Evolutionary conservation across 2,888 invertebrate genomes (phyloP).

Genomic region (Oscheius sp.): DNA sequence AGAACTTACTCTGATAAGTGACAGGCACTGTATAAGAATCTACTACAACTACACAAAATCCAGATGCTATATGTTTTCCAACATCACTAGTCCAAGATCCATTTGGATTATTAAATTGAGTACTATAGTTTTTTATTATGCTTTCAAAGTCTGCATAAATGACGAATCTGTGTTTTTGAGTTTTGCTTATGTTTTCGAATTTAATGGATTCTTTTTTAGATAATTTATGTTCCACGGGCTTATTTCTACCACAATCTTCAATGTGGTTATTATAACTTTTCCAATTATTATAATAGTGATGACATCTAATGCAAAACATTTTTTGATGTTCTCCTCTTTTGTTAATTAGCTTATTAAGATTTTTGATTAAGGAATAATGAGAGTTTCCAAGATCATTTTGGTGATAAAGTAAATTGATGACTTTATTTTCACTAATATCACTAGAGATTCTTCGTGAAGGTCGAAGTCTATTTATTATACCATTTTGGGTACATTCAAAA

Average conservation of each 20-base stretch:
- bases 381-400: conserved; percentile 35
- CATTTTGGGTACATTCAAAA: conserved; percentile 34
- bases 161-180: conserved; percentile 48
- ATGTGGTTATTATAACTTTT: conserved; percentile 41
- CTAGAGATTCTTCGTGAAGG: conserved; percentile 30
- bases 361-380: conserved; percentile 45
- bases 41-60: conserved; percentile 41
- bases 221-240: conserved; percentile 36
- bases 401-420: conserved; percentile 41
- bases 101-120: conserved; percentile 25
- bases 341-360: conserved; percentile 36
- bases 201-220: conserved; percentile 35
- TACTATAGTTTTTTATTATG: conserved; percentile 34
- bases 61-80: conserved; percentile 44
- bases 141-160: too few relatives aligned
- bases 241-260: conserved; percentile 43
- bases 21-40: conserved; percentile 33
- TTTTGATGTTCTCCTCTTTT: conserved; percentile 34
- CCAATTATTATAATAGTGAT: conserved; percentile 31
- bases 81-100: conserved; percentile 37
- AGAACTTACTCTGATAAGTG: conserved; percentile 20
- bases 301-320: conserved; percentile 41
- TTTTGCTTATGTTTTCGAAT: conserved; percentile 40
- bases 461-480: conserved; percentile 24
- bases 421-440: conserved; percentile 32